Conservation (phyloP, 2,888 invertebrate species). For the Heterodera filipjevi region DNA sequence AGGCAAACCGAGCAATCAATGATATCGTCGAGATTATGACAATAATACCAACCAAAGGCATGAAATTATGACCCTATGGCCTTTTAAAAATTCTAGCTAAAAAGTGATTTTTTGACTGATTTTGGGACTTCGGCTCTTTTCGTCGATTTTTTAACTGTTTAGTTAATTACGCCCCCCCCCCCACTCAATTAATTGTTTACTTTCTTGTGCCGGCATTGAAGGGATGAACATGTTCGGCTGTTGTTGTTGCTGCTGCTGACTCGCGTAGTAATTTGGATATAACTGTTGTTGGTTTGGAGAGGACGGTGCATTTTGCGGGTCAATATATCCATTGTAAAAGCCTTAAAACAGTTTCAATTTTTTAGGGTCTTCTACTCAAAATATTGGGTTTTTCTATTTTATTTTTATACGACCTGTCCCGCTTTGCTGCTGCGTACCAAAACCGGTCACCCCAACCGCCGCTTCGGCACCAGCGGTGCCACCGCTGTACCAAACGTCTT, state of each 20-base stretch:
- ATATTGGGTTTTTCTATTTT: no score
- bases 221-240: conserved; percentile 37
- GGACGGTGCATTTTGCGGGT: background rate
- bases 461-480: background rate
- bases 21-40: no score
- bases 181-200: background rate
- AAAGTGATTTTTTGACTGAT: no score
- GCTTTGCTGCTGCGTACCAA: background rate
- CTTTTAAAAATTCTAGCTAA: no score
- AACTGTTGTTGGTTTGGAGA: background rate
- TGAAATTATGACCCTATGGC: no score
- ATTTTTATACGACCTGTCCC: background rate
- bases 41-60: no score
- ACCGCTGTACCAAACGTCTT: conserved; percentile 17
- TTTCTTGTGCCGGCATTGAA: conserved; percentile 4
- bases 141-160: background rate
- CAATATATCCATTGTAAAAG: background rate
- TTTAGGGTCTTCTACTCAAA: no score
- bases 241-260: conserved; percentile 22
- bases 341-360: background rate
- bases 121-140: no score
- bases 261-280: conserved; percentile 20
- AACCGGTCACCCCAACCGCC: background rate
- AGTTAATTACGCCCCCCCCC: background rate
- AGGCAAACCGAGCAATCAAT: no score